These are phyloP conservation scores for Ceratina calcarata DNA, from an alignment of 1,140 invertebrate genomes.

Conservation along the genomic window DNA sequence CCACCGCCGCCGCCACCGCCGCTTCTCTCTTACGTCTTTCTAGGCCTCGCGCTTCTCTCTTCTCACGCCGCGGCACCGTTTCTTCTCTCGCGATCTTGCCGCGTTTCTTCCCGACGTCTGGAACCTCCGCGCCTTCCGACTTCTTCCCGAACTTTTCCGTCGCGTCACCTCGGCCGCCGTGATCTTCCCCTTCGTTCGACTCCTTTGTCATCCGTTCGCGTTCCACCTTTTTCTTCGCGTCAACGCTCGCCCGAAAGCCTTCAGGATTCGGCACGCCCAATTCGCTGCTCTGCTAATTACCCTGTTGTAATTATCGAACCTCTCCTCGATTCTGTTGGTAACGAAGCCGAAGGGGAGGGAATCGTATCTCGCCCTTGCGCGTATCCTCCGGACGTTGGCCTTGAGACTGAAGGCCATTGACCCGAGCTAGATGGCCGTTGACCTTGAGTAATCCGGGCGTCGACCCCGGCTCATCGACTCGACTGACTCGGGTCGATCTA, in stretches of 20 bases:
- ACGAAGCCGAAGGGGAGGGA: no score
- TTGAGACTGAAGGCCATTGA: conserved; percentile 52
- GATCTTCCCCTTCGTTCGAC: background rate
- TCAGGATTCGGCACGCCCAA: no score
- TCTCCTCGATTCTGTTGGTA: no score
- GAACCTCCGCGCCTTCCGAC: background rate
- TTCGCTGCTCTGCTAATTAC: no score
- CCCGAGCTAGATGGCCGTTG: conserved; percentile 43
- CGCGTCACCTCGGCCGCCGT: background rate
- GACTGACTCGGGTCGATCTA: conserved; percentile 11
- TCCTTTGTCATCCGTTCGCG: background rate
- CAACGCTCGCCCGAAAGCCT: no score
- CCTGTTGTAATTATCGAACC: no score
- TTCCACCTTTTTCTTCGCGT: background rate
- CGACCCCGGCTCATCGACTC: conserved; percentile 41
- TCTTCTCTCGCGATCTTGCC: conserved; percentile 36
- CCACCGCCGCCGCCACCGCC: conserved; percentile 8
- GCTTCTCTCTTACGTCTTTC: conserved; percentile 17
- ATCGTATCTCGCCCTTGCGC: conserved; percentile 6
- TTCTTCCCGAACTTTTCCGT: background rate
- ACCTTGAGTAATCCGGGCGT: conserved; percentile 55
- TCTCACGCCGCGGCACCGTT: conserved; percentile 5
- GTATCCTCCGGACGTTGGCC: conserved; percentile 44
- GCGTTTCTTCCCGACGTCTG: background rate
- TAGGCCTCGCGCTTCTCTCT: conserved; percentile 27